phyloP scores from a whole-genome alignment of 35 echinoderm and acorn worm species.

The Amphiura filiformis region DNA sequence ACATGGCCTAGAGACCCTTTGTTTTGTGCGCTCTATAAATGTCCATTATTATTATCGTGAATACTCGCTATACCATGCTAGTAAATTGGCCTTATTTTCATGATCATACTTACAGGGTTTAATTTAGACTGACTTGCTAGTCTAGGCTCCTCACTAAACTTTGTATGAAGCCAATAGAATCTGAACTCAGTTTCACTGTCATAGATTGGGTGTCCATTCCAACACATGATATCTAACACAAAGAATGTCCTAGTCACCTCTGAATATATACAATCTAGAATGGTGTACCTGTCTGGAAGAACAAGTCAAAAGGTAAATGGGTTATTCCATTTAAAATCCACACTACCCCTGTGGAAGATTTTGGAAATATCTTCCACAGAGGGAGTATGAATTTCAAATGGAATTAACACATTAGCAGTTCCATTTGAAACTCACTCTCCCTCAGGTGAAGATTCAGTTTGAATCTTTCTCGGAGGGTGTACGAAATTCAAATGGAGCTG shows the following conservation, averaged over 20 bases:
- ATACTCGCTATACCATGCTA: not conserved
- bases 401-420: no score
- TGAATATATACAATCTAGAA: slow-evolving; percentile 80
- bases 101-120: slow-evolving; percentile 68
- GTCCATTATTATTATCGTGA: no score
- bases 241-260: slow-evolving; percentile 62
- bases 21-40: no score
- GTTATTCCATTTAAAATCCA: no score
- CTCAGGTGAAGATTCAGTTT: no score
- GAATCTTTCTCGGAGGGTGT: no score
- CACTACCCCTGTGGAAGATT: no score
- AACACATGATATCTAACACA: slow-evolving; percentile 94
- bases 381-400: no score
- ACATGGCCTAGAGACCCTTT: no score
- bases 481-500: no score
- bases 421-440: no score
- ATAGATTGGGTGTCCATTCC: slow-evolving; percentile 88
- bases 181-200: slow-evolving; percentile 95
- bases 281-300: slow-evolving; percentile 52
- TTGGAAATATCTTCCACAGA: no score
- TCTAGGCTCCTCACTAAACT: slow-evolving; percentile 60
- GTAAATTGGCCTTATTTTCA: not conserved
- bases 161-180: slow-evolving; percentile 87
- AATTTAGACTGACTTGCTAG: slow-evolving; percentile 34
- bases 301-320: not conserved